Evolutionary conservation across 2,797 vertebrate genomes (phyloP).

Genomic region (Cyclura pinguis): DNA sequence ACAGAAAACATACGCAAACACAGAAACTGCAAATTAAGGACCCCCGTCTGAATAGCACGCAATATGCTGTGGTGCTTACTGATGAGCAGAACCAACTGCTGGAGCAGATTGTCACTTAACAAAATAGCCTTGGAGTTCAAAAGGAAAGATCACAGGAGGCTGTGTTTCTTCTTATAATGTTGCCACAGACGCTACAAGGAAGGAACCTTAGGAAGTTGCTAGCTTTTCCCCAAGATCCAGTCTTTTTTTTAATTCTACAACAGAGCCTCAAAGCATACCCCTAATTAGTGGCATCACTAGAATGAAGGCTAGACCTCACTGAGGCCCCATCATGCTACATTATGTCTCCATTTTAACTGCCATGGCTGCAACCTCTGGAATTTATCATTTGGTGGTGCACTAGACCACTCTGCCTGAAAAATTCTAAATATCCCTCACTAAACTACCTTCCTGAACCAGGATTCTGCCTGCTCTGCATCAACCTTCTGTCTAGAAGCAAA

Average conservation of each 20-base stretch:
- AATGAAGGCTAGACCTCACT: neutral
- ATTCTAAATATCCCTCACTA: too few species aligned
- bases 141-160: neutral
- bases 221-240: neutral
- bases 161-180: neutral
- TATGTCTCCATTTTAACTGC: too few species aligned
- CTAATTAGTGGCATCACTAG: neutral
- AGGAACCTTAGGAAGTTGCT: neutral
- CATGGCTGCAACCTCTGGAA: too few species aligned
- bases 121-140: neutral
- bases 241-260: neutral
- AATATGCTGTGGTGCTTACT: neutral
- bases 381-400: too few species aligned
- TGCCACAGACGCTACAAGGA: neutral
- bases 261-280: neutral
- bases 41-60: neutral
- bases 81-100: neutral
- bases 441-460: too few species aligned
- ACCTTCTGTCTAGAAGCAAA: too few species aligned
- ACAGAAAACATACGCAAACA: neutral
- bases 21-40: neutral
- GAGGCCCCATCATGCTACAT: too few species aligned
- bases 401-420: too few species aligned
- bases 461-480: too few species aligned
- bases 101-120: neutral